These are phyloP conservation scores for Ploceus nigricollis DNA, from an alignment of 2,113 vertebrate genomes.

Conservation along the genomic window DNA sequence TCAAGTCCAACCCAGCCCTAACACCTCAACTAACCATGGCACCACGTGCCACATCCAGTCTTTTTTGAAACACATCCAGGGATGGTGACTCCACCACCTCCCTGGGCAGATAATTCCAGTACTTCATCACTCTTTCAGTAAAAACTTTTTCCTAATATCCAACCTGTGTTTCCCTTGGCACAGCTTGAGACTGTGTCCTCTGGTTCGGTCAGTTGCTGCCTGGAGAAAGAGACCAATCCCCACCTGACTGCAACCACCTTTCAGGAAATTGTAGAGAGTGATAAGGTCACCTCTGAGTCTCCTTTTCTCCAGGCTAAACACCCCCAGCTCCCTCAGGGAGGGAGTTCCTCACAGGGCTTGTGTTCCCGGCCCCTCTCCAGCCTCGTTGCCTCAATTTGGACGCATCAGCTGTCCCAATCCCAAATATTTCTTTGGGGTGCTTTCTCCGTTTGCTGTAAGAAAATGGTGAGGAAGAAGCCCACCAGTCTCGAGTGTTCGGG, in stretches of 20 bases:
- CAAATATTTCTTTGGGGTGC: not conserved
- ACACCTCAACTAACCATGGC: not conserved
- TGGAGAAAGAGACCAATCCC: not conserved
- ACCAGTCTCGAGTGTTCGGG: not conserved
- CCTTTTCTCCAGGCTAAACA: not conserved
- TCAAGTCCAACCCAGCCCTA: accelerated
- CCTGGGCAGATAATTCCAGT: accelerated
- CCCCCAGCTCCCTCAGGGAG: too few relatives aligned
- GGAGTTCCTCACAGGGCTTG: accelerated
- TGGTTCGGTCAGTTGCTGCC: not conserved
- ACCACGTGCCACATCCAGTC: not conserved
- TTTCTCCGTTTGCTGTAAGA: not conserved
- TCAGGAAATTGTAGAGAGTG: not conserved
- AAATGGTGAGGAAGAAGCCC: not conserved
- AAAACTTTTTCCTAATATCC: not conserved
- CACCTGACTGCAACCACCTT: accelerated
- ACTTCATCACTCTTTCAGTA: not conserved
- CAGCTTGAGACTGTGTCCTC: not conserved
- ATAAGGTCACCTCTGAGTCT: not conserved
- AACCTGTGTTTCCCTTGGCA: accelerated
- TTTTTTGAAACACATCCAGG: not conserved
- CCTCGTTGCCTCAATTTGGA: not conserved
- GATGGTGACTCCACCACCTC: not conserved
- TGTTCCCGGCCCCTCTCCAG: not conserved
- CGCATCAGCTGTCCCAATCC: accelerated